Base-by-base conservation (phyloP, 1,140 invertebrate species). In the Euura saliciscinereae region DNA sequence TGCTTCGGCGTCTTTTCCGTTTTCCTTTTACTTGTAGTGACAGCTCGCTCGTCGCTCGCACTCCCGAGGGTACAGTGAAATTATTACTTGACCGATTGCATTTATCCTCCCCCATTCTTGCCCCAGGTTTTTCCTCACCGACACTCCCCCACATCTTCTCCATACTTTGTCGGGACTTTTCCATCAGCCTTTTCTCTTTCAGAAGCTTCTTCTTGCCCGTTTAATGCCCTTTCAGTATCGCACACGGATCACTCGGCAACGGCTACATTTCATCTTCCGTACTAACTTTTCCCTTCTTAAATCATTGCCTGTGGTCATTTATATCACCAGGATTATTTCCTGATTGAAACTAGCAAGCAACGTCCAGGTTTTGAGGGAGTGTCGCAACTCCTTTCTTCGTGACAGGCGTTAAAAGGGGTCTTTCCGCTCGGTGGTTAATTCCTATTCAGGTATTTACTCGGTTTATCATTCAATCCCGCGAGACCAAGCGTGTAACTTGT, bases 31-130 rank as follows among this genome's bases (percentile, higher is more conserved):
- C 51, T n/a, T 59, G 8, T n/a, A 59, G 8, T 59, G 51, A 59
- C 51, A 59, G 51, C 51, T 4, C 51, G 10, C 51, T 59, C 51
- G 8, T 59, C 51, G 6, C 3, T 6, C 51, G 51, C 51, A 59
- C 51, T 59, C 51, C 13, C 51, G 8, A 8, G 51, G 51, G 51
- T 59, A 59, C 51, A 11, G 51, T 59, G 51, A n/a, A 59, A 59
- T 59, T 59, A 59, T 59, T 59, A 59, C 51, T 59, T 59, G 51
- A 59, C 51, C 51, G 51, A 59, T 59, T 59, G 51, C 51, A 59
- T 59, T 59, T 59, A 59, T 59, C 51, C 51, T 59, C 51, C 13
- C 51, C 51, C 51, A 59, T 59, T 59, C 51, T 11, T 59, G 51
- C 51, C 51, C 51, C 28, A 28, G 28, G 28, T 28, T 28, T 28